These are phyloP conservation scores for Andricus curvator DNA, from an alignment of 2,888 invertebrate genomes.

Conservation along the genomic window DNA sequence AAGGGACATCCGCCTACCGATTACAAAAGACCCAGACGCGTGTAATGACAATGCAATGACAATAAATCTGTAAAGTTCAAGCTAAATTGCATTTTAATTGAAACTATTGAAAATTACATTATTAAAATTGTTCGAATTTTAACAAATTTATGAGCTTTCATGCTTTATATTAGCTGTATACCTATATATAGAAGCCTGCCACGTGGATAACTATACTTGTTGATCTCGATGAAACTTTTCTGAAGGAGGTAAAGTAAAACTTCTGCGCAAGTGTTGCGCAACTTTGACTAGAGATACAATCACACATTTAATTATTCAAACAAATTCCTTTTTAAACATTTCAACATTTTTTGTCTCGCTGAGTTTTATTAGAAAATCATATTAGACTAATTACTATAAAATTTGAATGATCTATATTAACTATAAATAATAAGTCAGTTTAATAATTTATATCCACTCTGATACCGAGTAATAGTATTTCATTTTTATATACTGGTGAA, in stretches of 20 bases:
- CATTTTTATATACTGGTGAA: too few species aligned
- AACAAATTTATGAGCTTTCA: too few species aligned
- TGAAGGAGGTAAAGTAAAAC: background rate
- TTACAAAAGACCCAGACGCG: background rate
- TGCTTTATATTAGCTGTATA: too few species aligned
- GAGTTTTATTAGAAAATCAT: background rate
- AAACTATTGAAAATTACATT: background rate
- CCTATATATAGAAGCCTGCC: background rate
- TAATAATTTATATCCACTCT: too few species aligned
- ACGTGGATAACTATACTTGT: conserved; percentile 4
- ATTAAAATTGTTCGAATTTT: too few species aligned
- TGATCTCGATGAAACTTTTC: background rate
- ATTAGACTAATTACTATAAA: background rate
- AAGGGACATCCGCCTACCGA: background rate
- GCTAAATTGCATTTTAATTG: background rate
- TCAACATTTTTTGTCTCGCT: background rate
- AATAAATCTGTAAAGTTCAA: background rate
- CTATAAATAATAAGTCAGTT: too few species aligned
- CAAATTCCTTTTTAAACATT: background rate
- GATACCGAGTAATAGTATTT: too few species aligned
- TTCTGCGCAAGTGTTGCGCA: background rate
- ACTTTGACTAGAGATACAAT: background rate
- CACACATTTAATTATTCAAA: background rate
- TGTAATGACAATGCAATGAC: background rate
- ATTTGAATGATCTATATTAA: too few species aligned